Conservation (phyloP, 1,140 invertebrate genomes). For the Pseudomyrmex gracilis region DNA sequence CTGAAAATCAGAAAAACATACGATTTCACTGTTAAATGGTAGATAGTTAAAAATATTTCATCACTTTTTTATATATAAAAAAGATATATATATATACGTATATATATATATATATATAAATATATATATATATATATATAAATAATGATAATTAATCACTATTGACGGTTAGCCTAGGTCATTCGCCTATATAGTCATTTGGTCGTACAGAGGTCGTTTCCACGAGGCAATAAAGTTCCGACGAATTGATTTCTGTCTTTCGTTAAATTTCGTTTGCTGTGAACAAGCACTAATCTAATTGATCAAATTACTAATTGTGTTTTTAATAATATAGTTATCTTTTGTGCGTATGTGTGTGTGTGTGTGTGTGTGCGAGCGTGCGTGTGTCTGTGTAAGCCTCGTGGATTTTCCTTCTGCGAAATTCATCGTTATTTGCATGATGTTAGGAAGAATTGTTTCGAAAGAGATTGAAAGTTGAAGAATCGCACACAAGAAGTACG, state of each 20-base stretch:
- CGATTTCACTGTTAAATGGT: slow-evolving; percentile 76
- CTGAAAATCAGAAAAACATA: slow-evolving; percentile 31
- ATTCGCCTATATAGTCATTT: slow-evolving; percentile 55
- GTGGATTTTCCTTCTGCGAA: slow-evolving; percentile 51
- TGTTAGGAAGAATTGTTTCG: slow-evolving; percentile 22
- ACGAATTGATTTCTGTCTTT: slow-evolving; percentile 1
- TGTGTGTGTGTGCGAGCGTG: no score
- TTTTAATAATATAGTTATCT: no score
- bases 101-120: slow-evolving; percentile 48
- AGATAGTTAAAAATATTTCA: slow-evolving; percentile 78
- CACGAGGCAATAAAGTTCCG: slow-evolving; percentile 19
- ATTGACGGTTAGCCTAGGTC: slow-evolving; percentile 71
- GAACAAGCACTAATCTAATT: neutral
- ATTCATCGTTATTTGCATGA: slow-evolving; percentile 34
- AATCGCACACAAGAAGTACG: neutral
- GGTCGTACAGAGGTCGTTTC: slow-evolving; percentile 18
- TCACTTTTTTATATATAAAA: slow-evolving; percentile 78
- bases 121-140: slow-evolving; percentile 55
- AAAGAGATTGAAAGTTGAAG: neutral
- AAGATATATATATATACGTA: slow-evolving; percentile 59
- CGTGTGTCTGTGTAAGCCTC: neutral
- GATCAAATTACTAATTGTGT: neutral
- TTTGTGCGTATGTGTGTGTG: no score
- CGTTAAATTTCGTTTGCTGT: neutral
- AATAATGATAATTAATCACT: slow-evolving; percentile 65